Evolutionary conservation across 1,140 invertebrate genomes (phyloP).

Genomic region (Harpegnathos saltator): DNA sequence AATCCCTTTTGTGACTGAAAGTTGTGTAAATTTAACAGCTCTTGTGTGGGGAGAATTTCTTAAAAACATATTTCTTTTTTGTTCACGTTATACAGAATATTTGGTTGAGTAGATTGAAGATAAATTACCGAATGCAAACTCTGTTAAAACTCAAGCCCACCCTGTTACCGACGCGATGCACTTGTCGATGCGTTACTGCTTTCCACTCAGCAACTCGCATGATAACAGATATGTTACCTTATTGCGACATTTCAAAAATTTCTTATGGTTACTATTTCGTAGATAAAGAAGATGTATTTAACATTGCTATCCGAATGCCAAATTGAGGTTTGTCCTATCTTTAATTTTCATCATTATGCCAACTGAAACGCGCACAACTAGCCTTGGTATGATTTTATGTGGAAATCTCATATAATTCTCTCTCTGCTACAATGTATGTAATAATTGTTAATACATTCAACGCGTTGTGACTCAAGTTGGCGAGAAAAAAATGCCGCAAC

Average conservation of each 20-base stretch:
- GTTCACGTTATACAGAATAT: not conserved
- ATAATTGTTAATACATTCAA: too few relatives aligned
- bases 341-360: not conserved
- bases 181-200: conserved; percentile 15
- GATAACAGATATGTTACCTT: conserved; percentile 8
- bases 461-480: too few relatives aligned
- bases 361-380: not conserved
- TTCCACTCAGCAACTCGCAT: not conserved
- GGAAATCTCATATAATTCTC: too few relatives aligned
- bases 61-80: not conserved
- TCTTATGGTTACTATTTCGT: not conserved
- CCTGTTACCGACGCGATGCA: conserved; percentile 33
- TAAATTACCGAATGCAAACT: conserved; percentile 1
- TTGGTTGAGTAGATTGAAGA: not conserved
- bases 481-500: too few relatives aligned
- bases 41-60: too few relatives aligned
- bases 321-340: not conserved
- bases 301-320: not conserved
- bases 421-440: too few relatives aligned
- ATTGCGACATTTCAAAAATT: not conserved
- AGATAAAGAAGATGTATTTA: not conserved
- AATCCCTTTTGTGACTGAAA: not conserved
- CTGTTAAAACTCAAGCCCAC: not conserved
- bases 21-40: not conserved
- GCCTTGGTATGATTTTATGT: too few relatives aligned